Conservation (phyloP, 2,888 invertebrate species). For the Microplitis deprimator region DNA sequence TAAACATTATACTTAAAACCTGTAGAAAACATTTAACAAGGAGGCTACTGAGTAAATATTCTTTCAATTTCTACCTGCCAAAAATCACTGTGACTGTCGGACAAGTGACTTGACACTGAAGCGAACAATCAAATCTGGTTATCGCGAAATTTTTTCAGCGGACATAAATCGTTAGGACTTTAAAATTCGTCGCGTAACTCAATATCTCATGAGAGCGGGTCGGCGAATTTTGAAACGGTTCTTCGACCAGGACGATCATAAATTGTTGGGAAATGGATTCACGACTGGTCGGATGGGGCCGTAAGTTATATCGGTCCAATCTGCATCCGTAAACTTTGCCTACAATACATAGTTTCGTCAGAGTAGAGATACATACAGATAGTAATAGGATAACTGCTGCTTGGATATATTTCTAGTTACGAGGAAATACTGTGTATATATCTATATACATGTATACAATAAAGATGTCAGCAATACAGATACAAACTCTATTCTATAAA, state of each 20-base stretch:
- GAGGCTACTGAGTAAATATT: background rate
- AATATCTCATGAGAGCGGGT: slow-evolving; percentile 39
- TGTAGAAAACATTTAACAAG: background rate
- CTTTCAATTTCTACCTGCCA: background rate
- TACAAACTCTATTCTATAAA: background rate
- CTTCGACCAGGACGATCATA: slow-evolving; percentile 35
- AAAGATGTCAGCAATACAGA: slow-evolving; percentile 12
- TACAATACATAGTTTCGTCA: slow-evolving; percentile 51
- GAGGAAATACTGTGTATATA: slow-evolving; percentile 28
- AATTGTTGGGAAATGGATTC: slow-evolving; percentile 50
- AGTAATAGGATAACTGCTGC: slow-evolving; percentile 33
- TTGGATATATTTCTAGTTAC: slow-evolving; percentile 39
- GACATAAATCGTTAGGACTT: slow-evolving; percentile 27
- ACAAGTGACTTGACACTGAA: background rate
- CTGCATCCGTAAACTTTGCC: slow-evolving; percentile 53
- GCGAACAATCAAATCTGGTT: slow-evolving; percentile 23
- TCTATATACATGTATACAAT: slow-evolving; percentile 3
- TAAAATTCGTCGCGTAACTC: slow-evolving; percentile 38
- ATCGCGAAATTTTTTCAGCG: slow-evolving; percentile 31
- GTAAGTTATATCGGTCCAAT: slow-evolving; percentile 52
- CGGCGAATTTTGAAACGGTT: slow-evolving; percentile 37
- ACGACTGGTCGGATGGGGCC: slow-evolving; percentile 48
- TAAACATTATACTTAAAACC: background rate
- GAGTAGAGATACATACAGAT: slow-evolving; percentile 39
- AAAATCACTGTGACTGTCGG: background rate